Evolutionary conservation across 2,113 vertebrate species (phyloP).

Genomic region (Mungos mungo): DNA sequence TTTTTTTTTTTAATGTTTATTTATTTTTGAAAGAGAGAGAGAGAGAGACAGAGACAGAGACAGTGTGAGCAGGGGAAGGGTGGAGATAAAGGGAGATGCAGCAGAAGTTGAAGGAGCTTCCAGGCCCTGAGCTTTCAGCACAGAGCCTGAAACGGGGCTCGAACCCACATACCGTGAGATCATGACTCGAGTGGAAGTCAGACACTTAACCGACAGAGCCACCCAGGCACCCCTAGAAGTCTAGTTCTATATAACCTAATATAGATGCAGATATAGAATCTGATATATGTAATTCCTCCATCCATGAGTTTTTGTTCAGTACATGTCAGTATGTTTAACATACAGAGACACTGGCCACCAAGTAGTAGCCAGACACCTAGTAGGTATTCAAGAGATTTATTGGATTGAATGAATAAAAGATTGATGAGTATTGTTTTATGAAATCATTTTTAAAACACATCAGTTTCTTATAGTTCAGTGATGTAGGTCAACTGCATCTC

Average conservation of each 20-base stretch:
- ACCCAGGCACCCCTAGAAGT: too few relatives aligned
- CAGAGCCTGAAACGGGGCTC: too few relatives aligned
- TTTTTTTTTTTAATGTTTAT: too few relatives aligned
- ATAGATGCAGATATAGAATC: not conserved
- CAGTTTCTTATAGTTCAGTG: not conserved
- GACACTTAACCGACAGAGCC: too few relatives aligned
- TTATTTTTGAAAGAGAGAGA: too few relatives aligned
- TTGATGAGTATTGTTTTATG: not conserved
- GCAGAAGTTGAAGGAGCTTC: too few relatives aligned
- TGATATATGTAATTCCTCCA: not conserved
- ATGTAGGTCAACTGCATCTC: not conserved
- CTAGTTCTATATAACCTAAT: not conserved
- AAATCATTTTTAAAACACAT: not conserved
- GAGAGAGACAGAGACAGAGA: too few relatives aligned
- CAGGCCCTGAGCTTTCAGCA: too few relatives aligned
- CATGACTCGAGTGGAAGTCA: too few relatives aligned
- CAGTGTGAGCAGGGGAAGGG: too few relatives aligned
- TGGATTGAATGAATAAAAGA: not conserved
- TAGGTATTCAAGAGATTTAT: not conserved
- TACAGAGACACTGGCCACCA: not conserved
- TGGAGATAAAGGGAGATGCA: too few relatives aligned
- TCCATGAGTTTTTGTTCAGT: not conserved
- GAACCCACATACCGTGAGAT: too few relatives aligned
- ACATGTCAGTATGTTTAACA: not conserved
- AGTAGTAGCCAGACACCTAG: not conserved